These are phyloP conservation scores for Spilarctia lutea DNA, from an alignment of 2,888 invertebrate genomes.

Conservation along the genomic window DNA sequence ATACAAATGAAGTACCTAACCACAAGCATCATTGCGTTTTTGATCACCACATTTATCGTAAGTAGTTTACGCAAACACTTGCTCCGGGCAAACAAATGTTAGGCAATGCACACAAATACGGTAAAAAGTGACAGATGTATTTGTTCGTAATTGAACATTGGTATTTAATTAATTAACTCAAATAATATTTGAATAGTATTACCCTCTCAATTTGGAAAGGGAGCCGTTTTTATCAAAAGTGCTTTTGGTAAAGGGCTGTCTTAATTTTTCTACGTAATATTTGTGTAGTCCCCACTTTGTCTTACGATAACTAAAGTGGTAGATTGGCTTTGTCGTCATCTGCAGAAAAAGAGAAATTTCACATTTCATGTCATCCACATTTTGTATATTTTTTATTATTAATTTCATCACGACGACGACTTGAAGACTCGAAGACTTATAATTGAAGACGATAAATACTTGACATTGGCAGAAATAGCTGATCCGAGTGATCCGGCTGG, in stretches of 20 bases:
- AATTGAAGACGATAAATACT: too few species aligned
- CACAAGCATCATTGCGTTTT: constrained; percentile 25
- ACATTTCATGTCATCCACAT: too few species aligned
- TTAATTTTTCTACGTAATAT: neutral
- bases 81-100: constrained; percentile 64
- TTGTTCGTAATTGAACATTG: constrained; percentile 28
- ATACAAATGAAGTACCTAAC: constrained; percentile 15
- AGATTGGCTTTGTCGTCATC: too few species aligned
- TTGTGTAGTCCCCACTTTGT: neutral
- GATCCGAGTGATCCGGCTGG: too few species aligned
- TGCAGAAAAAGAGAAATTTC: too few species aligned
- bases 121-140: constrained; percentile 46
- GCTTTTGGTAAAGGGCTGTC: neutral
- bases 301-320: too few species aligned
- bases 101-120: constrained; percentile 59
- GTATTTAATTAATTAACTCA: constrained; percentile 21
- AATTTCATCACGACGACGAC: too few species aligned
- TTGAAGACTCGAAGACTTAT: too few species aligned
- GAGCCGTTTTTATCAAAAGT: neutral
- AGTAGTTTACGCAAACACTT: constrained; percentile 34
- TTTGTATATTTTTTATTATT: too few species aligned
- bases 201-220: neutral
- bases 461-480: too few species aligned
- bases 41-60: constrained; percentile 60
- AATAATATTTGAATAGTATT: constrained; percentile 16